Percentiles rank a stretch among this genome's conserved stretches.
phyloP scores from a whole-genome alignment of 2,888 invertebrate species.

The Amitus sp. region DNA sequence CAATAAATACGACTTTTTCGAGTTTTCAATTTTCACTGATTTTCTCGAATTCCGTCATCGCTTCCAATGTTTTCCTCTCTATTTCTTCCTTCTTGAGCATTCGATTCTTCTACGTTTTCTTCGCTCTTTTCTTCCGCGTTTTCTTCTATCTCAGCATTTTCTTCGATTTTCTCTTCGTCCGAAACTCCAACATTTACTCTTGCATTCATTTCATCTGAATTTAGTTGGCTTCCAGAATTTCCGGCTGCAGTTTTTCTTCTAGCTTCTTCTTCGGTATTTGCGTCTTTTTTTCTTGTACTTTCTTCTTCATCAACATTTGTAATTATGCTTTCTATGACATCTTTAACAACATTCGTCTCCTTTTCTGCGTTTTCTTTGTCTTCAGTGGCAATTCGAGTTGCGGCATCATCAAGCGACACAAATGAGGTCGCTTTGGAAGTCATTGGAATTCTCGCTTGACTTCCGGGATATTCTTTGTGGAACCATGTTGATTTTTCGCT shows the following conservation, averaged over 20 bases:
- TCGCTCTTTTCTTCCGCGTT: conserved; percentile 9
- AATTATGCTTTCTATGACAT: no score
- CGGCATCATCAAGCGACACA: background rate
- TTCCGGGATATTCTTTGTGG: conserved; percentile 7
- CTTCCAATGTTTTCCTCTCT: no score
- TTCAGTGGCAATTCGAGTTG: background rate
- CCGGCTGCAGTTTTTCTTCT: conserved; percentile 12
- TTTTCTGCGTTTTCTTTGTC: background rate
- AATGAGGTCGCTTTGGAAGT: background rate
- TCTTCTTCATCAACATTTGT: conserved; percentile 29
- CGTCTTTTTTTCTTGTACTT: conserved; percentile 13
- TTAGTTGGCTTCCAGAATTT: no score
- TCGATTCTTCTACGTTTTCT: no score
- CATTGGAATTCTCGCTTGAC: background rate
- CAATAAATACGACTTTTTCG: conserved; percentile 4
- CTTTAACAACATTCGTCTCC: no score
- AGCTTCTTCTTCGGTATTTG: conserved; percentile 11
- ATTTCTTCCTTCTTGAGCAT: no score
- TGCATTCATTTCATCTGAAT: no score
- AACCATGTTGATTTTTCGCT: conserved; percentile 22
- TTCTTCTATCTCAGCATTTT: conserved; percentile 13
- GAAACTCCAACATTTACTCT: no score
- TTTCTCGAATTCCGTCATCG: conserved; percentile 14
- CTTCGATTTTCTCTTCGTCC: conserved; percentile 15
- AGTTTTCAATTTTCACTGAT: conserved; percentile 6